Evolutionary conservation across 2,888 invertebrate genomes (phyloP).

Genomic region (Pristionchus mayeri): DNA sequence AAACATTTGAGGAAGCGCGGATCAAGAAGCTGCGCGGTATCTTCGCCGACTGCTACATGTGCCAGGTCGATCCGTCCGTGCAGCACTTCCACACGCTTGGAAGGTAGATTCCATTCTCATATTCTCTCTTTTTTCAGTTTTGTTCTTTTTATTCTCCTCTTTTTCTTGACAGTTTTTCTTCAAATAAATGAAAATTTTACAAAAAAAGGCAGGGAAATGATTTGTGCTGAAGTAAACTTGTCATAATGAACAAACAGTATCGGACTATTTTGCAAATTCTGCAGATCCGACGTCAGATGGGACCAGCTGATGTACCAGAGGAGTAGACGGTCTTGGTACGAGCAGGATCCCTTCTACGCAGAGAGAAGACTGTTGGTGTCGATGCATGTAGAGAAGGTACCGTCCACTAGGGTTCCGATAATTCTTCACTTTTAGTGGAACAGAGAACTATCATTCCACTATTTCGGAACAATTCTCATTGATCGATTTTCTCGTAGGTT

Average conservation of each 20-base stretch:
- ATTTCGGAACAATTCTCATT: no score
- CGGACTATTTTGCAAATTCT: no score
- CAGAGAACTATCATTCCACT: no score
- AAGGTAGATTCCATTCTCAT: no score
- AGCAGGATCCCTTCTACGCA: background rate
- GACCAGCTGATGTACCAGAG: background rate
- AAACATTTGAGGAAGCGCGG: slow-evolving; percentile 46
- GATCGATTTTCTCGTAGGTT: background rate
- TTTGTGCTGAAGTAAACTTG: no score
- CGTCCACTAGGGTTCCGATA: no score
- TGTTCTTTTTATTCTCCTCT: background rate
- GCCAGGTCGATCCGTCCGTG: slow-evolving; percentile 61
- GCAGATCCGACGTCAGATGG: slow-evolving; percentile 16
- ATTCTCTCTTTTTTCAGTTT: no score
- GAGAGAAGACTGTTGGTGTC: background rate
- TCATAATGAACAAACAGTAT: no score
- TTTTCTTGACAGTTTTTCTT: background rate
- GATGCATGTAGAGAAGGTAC: slow-evolving; percentile 16
- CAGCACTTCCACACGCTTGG: slow-evolving; percentile 67
- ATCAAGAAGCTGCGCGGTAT: slow-evolving; percentile 53
- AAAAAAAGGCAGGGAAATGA: no score
- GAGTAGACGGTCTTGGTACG: background rate
- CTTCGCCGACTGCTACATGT: slow-evolving; percentile 65
- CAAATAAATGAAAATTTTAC: background rate
- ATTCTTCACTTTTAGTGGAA: no score